These are phyloP conservation scores for Leucophenga varia DNA, from an alignment of 1,140 invertebrate species.

Conservation along the genomic window DNA sequence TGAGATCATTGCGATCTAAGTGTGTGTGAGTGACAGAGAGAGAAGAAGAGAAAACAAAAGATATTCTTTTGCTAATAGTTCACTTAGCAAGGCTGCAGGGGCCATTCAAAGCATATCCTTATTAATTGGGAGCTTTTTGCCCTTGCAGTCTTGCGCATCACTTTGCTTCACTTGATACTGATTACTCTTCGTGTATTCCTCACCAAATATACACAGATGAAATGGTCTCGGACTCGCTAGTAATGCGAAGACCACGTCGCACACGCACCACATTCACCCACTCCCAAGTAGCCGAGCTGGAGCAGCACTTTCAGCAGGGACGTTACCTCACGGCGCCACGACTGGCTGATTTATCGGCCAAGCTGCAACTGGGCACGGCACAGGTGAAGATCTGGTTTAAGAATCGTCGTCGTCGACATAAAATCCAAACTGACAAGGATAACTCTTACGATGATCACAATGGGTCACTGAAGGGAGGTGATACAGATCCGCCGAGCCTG, in stretches of 20 bases:
- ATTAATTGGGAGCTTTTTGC: too few relatives aligned
- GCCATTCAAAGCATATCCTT: too few relatives aligned
- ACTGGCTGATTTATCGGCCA: slow-evolving; percentile 75
- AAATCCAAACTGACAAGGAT: slow-evolving; percentile 45
- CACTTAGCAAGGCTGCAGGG: too few relatives aligned
- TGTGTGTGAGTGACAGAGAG: too few relatives aligned
- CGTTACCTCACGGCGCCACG: slow-evolving; percentile 78
- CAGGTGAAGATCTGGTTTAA: slow-evolving; percentile 89
- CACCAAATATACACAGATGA: slow-evolving; percentile 25
- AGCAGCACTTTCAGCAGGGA: slow-evolving; percentile 60
- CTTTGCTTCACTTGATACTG: background rate
- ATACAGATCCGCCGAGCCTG: slow-evolving; percentile 36
- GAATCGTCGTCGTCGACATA: slow-evolving; percentile 45
- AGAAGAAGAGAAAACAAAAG: too few relatives aligned
- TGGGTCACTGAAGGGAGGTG: slow-evolving; percentile 16
- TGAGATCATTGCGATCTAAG: too few relatives aligned
- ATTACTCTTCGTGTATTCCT: background rate
- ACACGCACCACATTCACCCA: slow-evolving; percentile 80
- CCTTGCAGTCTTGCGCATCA: too few relatives aligned
- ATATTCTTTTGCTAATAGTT: too few relatives aligned
- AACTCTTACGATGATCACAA: slow-evolving; percentile 33
- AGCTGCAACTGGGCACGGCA: slow-evolving; percentile 73
- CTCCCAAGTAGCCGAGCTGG: slow-evolving; percentile 71
- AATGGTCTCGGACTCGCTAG: slow-evolving; percentile 39
- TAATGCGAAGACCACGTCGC: slow-evolving; percentile 46